Base-by-base conservation (phyloP, 2,797 vertebrate species). In the Periparus ater region DNA sequence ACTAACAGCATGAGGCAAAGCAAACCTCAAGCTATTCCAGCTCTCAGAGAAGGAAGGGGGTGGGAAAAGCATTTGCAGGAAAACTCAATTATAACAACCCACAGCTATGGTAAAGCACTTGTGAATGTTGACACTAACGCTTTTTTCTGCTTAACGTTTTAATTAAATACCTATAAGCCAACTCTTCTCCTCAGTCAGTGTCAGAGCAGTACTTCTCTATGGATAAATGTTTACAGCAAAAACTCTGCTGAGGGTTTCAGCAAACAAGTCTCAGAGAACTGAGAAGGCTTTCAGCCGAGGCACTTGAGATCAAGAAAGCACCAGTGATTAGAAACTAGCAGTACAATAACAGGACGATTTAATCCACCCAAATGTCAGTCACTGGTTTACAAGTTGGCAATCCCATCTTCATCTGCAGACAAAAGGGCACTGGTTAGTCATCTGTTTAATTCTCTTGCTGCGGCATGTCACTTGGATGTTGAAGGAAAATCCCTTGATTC, bases 121-220 rank as follows among this genome's bases (percentile, higher is more conserved):
- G 95, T 94, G 96, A 96, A 96, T 98, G 97, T 98, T 98, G 98
- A 98, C 98, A 97, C 54, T 93, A 96, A 98, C 53, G 87, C 96
- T 96, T 97, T 97, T 97, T 96, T 91, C 95, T 95, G 73, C 97
- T 97, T 98, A 98, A 98, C 98, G 97, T 98, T 98, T 98, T 98
- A 98, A 98, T 98, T 98, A 98, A 98, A 98, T 98, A 98, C 97
- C 97, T 97, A 96, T 96, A 98, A 98, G 97, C 96, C 97, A 97
- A 95, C 70, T 95, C 96, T 97, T 98, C 97, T 97, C 96, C 92
- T 97, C 96, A 91, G 96, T 95, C 96, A 96, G 97, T 97, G 95
- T 97, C 97, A 98, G 97, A 96, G 86, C 85, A 95, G 91, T 95
- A 95, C 96, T 97, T 98, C 96, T 97, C 93, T 96, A 94, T 97